Evolutionary conservation across 2,113 vertebrate species (phyloP), one percentile per base, ranked within the genome.

Genomic region (Protomyctophum bolini): DNA sequence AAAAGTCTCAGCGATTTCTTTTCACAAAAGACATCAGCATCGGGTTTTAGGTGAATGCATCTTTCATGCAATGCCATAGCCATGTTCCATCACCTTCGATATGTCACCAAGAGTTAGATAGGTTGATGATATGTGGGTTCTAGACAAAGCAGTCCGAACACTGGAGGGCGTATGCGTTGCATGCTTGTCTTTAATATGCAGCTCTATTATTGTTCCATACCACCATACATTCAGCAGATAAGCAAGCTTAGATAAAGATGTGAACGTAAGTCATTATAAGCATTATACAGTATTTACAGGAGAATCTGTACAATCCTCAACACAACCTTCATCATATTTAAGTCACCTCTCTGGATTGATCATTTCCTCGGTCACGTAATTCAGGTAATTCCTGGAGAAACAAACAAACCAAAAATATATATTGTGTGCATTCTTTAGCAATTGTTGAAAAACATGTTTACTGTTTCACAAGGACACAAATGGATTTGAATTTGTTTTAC

Each of bases 301-400:
- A 76, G 15, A 54, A 21, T 73, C 60, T 72, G 66, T 51, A 67
- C 49, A 73, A 72, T 73, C 63, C 54, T 78, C 66, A 77, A 86
- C 64, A 82, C 76, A 87, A 82, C 70, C 74, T 51, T 78, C 63
- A 76, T 65, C 66, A 80, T 79, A 77, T 78, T 82, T 73, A 84
- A 81, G 65, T 89, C 85, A 93, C 92, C 87, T 92, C 84, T 92
- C 90, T 80, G 91, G 92, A 82, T 93, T 82, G 86, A 93, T 91
- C 90, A 93, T 92, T 87, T 93, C 92, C 63, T 92, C 92, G 0
- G 92, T 93, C 2, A 93, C 92, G 12, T 92, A 93, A 68, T 93
- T 93, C 82, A 93, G 83, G 76, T 92, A 93, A 76, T 93, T 93
- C 92, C 92, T 93, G 28, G 11, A 63, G 28, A 46, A 57, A 54